Conservation (phyloP, 2,797 vertebrate genomes). For the Lycodopsis pacificus region DNA sequence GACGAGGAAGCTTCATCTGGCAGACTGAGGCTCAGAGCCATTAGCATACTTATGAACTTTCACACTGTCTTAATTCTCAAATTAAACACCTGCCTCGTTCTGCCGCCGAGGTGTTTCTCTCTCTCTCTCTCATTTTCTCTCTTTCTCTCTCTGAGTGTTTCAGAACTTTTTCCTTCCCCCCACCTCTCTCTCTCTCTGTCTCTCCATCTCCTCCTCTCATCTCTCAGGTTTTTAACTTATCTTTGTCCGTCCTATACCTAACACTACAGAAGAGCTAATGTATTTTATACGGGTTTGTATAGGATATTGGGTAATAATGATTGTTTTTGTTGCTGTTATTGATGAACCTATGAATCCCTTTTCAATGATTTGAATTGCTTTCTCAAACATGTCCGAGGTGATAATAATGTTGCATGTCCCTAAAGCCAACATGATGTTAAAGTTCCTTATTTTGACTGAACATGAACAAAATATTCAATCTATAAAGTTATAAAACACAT, state of each 20-base stretch:
- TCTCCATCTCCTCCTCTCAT: background rate
- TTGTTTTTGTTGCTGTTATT: background rate
- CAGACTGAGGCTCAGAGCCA: slow-evolving; percentile 57
- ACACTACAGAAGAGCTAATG: background rate
- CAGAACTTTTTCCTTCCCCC: background rate
- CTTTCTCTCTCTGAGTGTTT: background rate
- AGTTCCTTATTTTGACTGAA: too few species aligned
- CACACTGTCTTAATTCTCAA: slow-evolving; percentile 82
- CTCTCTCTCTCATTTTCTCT: background rate
- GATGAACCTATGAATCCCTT: background rate
- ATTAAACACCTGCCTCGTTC: slow-evolving; percentile 82
- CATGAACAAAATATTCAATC: background rate
- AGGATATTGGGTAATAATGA: background rate
- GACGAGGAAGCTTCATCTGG: slow-evolving; percentile 68
- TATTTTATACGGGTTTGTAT: background rate
- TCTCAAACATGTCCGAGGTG: background rate
- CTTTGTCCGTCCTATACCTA: background rate
- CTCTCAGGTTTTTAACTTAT: background rate
- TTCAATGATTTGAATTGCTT: background rate
- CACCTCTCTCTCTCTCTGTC: background rate
- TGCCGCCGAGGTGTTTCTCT: slow-evolving; percentile 66
- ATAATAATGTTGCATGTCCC: background rate
- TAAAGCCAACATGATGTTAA: background rate
- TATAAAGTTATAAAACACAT: background rate
- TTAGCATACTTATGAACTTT: slow-evolving; percentile 83